Evolutionary conservation across 1,140 invertebrate species (phyloP).

Genomic region (Tetramorium simillimum): DNA sequence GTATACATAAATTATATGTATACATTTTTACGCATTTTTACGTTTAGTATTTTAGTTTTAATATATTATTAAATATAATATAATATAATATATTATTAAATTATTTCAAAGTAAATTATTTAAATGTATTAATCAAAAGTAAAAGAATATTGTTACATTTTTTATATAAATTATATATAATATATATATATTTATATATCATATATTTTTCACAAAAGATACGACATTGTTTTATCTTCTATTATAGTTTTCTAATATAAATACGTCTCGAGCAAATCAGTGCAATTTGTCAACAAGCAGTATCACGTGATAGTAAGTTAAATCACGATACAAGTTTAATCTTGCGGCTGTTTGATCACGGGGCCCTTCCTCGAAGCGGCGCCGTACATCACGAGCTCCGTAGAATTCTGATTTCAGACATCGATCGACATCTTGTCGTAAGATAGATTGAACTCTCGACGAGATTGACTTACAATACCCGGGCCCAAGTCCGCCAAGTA

Average conservation of each 20-base stretch:
- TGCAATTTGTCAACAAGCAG: slow-evolving; percentile 14
- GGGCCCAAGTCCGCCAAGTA: slow-evolving; percentile 16
- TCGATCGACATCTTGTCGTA: slow-evolving; percentile 42
- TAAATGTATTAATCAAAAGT: not conserved
- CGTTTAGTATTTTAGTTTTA: not conserved
- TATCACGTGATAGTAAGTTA: slow-evolving; percentile 44
- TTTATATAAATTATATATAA: not conserved
- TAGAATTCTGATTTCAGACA: slow-evolving; percentile 50
- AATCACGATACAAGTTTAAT: slow-evolving; percentile 54
- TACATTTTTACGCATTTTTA: not conserved
- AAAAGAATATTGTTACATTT: not conserved
- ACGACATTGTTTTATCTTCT: not conserved
- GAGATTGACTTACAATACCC: slow-evolving; percentile 52
- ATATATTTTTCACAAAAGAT: not conserved
- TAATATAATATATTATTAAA: not conserved
- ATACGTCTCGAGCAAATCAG: not conserved
- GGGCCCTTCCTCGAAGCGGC: not conserved
- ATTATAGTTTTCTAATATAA: not conserved
- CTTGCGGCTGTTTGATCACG: slow-evolving; percentile 45
- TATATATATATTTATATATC: no score
- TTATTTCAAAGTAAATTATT: not conserved
- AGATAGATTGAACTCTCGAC: slow-evolving; percentile 50
- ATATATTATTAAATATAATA: not conserved
- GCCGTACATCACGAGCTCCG: slow-evolving; percentile 14
- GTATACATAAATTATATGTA: not conserved